Evolutionary conservation across 2,113 vertebrate genomes (phyloP), one percentile per base, ranked within the genome.

Genomic region (Thalassarche chlororhynchos): DNA sequence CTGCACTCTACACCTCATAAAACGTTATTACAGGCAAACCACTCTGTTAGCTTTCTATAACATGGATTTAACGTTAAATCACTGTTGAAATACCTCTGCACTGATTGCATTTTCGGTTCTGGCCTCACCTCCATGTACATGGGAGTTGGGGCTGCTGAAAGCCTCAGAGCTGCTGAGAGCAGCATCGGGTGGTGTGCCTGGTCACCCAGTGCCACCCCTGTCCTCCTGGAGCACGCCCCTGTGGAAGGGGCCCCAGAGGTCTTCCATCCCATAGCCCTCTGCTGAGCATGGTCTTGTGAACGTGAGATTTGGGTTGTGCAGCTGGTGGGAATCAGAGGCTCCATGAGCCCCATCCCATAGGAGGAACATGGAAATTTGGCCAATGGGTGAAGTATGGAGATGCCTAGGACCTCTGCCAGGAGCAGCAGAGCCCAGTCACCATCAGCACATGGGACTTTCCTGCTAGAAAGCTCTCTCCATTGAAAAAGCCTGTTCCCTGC

Each of bases 321-420:
- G 34, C 29, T 76, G 47, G 4, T 64, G 18, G 68, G 64, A 77
- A 12, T 47, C 44, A 47, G 32, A 42, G 38, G 25, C n/a, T 65
- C 62, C 1, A 0, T 14, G 20, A 64, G 18, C 29, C 60, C 40
- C 51, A 19, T 32, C 12, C 31, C 5, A 0, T 6, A 52, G 29
- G 51, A 62, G n/a, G 58, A 68, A 68, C 24, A 31, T 2, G 3
- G 4, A 87, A n/a, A 20, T 71, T 19, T 89, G 88, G 26, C 25
- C 32, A 16, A 4, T 7, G 7, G 24, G 42, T 70, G 76, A 51
- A 58, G 29, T 34, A 9, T 2, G 26, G 62, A 57, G 51, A 9
- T 38, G 46, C 6, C 68, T 38, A 34, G 18, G 57, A 26, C 18
- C 71, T 42, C 84, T 74, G 29, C n/a, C 46, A 92, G 40, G 60